These are phyloP conservation scores for Nestor notabilis DNA, from an alignment of 2,113 vertebrate genomes.

Conservation along the genomic window DNA sequence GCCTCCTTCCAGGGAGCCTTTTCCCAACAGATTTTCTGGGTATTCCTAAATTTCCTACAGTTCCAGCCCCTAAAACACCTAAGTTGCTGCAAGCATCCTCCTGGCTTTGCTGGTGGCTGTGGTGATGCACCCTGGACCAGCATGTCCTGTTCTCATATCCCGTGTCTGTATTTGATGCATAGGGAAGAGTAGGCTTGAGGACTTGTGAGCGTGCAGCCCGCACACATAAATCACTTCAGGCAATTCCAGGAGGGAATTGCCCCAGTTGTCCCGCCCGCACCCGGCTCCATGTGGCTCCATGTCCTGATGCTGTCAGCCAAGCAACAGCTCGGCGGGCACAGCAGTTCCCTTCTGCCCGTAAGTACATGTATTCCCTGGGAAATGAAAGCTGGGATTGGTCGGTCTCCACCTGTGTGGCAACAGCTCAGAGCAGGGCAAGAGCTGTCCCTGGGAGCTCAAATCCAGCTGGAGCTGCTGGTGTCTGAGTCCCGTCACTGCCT, in stretches of 20 bases:
- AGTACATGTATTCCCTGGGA: not conserved
- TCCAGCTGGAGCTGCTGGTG: not conserved
- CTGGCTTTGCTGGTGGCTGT: accelerated
- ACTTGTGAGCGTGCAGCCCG: not conserved
- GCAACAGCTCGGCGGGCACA: not conserved
- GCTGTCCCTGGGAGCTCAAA: not conserved
- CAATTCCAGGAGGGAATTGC: not conserved
- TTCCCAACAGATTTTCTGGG: not conserved
- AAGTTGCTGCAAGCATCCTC: not conserved
- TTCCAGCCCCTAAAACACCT: not conserved
- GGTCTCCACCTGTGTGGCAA: not conserved
- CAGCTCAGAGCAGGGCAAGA: not conserved
- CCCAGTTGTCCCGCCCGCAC: not conserved
- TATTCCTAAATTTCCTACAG: not conserved
- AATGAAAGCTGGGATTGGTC: not conserved
- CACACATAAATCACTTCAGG: not conserved
- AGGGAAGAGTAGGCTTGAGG: not conserved
- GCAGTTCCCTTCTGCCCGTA: not conserved
- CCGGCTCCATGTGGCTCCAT: not conserved
- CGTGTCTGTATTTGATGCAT: accelerated
- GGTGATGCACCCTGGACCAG: not conserved
- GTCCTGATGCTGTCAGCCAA: not conserved
- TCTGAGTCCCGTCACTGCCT: not conserved
- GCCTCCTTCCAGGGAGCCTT: not conserved
- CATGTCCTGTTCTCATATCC: accelerated